Conservation (phyloP, 2,888 invertebrate species). For the Sesia apiformis region DNA sequence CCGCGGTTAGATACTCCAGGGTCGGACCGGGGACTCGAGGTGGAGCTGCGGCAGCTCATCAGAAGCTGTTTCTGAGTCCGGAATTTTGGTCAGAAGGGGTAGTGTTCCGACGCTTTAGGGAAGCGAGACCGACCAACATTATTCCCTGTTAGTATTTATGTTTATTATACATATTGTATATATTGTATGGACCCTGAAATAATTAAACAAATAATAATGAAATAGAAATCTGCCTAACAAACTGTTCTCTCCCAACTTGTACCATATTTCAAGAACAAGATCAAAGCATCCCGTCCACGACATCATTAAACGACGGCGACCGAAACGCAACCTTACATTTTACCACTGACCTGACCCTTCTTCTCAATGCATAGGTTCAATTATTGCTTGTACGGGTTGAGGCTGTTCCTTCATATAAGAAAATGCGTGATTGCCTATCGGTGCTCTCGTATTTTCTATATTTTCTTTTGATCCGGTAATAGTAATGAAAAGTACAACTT, state of each 20-base stretch:
- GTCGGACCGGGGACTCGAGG: no score
- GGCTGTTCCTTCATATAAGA: slow-evolving; percentile 12
- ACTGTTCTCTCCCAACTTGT: slow-evolving; percentile 10
- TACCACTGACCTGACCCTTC: slow-evolving; percentile 11
- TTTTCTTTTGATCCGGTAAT: slow-evolving; percentile 23
- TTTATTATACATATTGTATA: no score
- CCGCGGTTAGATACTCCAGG: no score
- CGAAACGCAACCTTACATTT: slow-evolving; percentile 22
- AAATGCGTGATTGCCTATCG: slow-evolving; percentile 35
- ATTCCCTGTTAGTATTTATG: no score
- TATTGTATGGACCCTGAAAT: no score
- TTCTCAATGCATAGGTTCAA: background rate
- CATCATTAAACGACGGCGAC: slow-evolving; percentile 55
- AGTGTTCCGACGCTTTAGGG: no score
- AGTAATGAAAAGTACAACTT: slow-evolving; percentile 3
- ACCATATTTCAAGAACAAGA: slow-evolving; percentile 34
- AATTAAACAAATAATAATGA: no score
- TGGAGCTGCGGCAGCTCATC: no score
- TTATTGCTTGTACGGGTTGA: slow-evolving; percentile 9
- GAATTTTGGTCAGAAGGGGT: no score
- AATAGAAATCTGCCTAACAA: background rate
- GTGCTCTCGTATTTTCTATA: slow-evolving; percentile 4
- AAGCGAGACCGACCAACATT: no score
- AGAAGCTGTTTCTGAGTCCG: no score
- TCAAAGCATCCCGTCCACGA: slow-evolving; percentile 54